Conservation (phyloP, 1,140 invertebrate genomes). For the Berghia stephanieae region DNA sequence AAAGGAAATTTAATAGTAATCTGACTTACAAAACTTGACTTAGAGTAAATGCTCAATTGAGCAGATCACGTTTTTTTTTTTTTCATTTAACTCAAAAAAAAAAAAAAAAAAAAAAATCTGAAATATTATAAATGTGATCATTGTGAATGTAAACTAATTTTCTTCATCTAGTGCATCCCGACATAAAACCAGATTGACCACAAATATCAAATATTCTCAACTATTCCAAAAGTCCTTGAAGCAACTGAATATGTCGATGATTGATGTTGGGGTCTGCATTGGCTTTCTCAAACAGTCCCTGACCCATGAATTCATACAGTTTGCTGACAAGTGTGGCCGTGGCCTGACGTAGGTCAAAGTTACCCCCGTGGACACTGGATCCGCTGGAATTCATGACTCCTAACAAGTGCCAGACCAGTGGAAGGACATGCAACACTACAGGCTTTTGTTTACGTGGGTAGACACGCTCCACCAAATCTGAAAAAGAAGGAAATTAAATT, state of each 20-base stretch:
- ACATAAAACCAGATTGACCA: neutral
- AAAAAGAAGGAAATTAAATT: neutral
- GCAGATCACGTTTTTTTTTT: constrained; percentile 78
- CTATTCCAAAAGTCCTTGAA: constrained; percentile 54
- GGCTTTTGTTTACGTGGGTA: constrained; percentile 62
- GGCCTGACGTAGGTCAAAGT: constrained; percentile 55
- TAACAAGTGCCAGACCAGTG: constrained; percentile 63
- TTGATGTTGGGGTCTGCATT: constrained; percentile 55
- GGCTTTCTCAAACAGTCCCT: constrained; percentile 56
- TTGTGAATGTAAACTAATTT: neutral
- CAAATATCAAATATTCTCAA: neutral
- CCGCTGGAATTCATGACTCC: constrained; percentile 56
- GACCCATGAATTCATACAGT: constrained; percentile 60
- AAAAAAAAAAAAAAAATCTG: neutral
- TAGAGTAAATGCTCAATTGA: too few species aligned
- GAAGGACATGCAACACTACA: constrained; percentile 62
- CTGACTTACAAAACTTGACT: too few species aligned
- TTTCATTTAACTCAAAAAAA: neutral
- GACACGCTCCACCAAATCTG: constrained; percentile 62
- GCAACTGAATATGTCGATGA: constrained; percentile 53
- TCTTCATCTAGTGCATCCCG: neutral
- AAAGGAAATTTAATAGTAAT: too few species aligned
- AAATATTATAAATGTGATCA: neutral
- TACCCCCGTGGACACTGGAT: constrained; percentile 51
- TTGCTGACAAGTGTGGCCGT: constrained; percentile 49